Evolutionary conservation across 2,888 invertebrate species (phyloP), one percentile per base, ranked within the genome.

Genomic region (Euphydryas editha): DNA sequence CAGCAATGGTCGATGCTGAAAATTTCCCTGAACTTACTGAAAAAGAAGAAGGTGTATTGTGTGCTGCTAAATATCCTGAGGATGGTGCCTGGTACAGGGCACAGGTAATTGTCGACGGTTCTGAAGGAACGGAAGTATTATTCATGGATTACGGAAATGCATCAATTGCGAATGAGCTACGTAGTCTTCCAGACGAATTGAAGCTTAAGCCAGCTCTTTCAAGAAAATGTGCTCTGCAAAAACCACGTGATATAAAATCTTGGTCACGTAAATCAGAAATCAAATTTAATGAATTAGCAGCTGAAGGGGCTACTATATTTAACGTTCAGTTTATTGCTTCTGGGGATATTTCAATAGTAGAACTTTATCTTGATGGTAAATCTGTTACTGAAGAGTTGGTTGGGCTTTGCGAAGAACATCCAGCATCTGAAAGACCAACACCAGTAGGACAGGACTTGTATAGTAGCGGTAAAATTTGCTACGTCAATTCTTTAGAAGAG

Each of bases 101-200:
- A 0, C 95, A 94, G 79, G 87, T 96, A 37, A 81, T 95, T 21
- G 91, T 94, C 8, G 90, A 93, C 57, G 92, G 93, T 0, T 93
- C 93, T 0, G 90, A 93, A 18, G 93, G 93, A 1, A 94, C 93
- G 0, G 94, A 95, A 76, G 95, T 95, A 0, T 81, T 94, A 0
- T 95, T 95, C 76, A 94, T 95, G 83, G 96, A 96, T 79, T 95
- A 95, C 74, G 96, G 96, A 5, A 95, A 95, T 77, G 93, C 94
- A 0, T 93, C 94, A 0, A 84, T 93, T 4, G 93, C 94, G 0
- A 90, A 90, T 17, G 94, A 95, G 76, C 80, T 95, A 20, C 88
- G 94, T 57, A 87, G 90, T 70, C 86, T 96, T 11, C 94, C 95
- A 0, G 93, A 94, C 36, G 94, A 94, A 59, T 90, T 96, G 1